These are phyloP conservation scores for Melitaea cinxia DNA, from an alignment of 1,140 invertebrate genomes.

Conservation along the genomic window DNA sequence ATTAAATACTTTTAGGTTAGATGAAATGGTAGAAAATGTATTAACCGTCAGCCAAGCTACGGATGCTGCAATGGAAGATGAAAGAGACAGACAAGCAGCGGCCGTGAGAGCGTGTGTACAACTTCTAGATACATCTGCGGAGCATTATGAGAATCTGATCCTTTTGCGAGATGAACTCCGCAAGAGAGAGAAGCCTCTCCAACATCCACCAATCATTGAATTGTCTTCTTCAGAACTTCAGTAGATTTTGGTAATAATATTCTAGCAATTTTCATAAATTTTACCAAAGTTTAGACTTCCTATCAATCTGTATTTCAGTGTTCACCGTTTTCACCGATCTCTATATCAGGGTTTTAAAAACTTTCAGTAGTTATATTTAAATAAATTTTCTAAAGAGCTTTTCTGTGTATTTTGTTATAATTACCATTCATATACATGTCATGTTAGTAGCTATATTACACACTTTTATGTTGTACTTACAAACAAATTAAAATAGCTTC, in stretches of 20 bases:
- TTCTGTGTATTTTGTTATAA: too few relatives aligned
- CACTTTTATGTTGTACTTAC: too few relatives aligned
- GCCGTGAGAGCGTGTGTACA: conserved; percentile 55
- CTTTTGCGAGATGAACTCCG: conserved; percentile 60
- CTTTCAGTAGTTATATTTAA: too few relatives aligned
- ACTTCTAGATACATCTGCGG: conserved; percentile 58
- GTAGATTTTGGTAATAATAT: neutral
- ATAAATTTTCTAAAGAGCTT: too few relatives aligned
- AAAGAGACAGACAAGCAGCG: conserved; percentile 52
- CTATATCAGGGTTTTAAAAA: too few relatives aligned
- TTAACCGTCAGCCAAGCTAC: conserved; percentile 56
- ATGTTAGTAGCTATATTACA: too few relatives aligned
- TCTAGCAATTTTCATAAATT: too few relatives aligned
- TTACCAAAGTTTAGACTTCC: too few relatives aligned
- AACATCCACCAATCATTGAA: conserved; percentile 58
- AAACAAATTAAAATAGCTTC: too few relatives aligned
- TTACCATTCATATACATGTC: too few relatives aligned
- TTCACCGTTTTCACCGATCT: too few relatives aligned
- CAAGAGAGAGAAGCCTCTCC: conserved; percentile 43
- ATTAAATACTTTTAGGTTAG: conserved; percentile 47
- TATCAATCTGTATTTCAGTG: too few relatives aligned
- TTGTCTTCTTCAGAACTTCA: conserved; percentile 45
- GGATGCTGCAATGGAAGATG: conserved; percentile 56
- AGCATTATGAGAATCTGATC: conserved; percentile 68
- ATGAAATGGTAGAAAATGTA: conserved; percentile 65